Evolutionary conservation across 2,113 vertebrate species (phyloP), one percentile per base, ranked within the genome.

Genomic region (Hassar affinis): DNA sequence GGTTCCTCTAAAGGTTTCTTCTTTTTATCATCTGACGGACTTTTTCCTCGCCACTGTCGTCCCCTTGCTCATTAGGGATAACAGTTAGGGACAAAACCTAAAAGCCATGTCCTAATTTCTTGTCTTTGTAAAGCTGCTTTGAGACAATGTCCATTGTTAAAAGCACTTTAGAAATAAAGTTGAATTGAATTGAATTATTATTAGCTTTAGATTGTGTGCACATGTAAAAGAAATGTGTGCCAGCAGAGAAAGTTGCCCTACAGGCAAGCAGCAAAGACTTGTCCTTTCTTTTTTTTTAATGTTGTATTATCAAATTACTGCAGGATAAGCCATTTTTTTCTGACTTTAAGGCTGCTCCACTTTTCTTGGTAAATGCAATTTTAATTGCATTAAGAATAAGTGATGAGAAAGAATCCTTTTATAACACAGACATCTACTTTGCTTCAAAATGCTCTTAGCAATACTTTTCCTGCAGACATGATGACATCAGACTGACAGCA

Each of bases 321-420:
- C 57, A 81, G 27, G 42, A 78, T 84, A 85, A 85, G 56, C 52
- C 78, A 56, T 76, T 35, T 82, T 35, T 82, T 18, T 75, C 76
- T 68, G 49, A 59, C 81, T 81, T 84, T 74, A 72, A 77, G 27
- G 56, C 78, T 54, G 61, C 78, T 85, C 45, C 42, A 79, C 45
- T 30, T 85, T 85, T 76, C 72, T 71, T 51, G 61, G 54, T 78
- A 87, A 85, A 85, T 81, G 86, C 27, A 85, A 85, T 87, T 87
- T 62, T 64, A 69, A 85, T 69, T 56, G 77, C 77, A 87, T 85
- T 80, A 87, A 38, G 81, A 64, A 27, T 66, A 61, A 88, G 47
- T 74, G 82, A 81, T 59, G 71, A 54, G 74, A 64, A 47, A 75
- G 76, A 81, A 81, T 56, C 59, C 72, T 72, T 88, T 85, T 78